A percentile compares a stretch with the other conserved stretches of the same genome.
Conservation (phyloP, 2,888 invertebrate genomes). For the Oegoconia quadripuncta region DNA sequence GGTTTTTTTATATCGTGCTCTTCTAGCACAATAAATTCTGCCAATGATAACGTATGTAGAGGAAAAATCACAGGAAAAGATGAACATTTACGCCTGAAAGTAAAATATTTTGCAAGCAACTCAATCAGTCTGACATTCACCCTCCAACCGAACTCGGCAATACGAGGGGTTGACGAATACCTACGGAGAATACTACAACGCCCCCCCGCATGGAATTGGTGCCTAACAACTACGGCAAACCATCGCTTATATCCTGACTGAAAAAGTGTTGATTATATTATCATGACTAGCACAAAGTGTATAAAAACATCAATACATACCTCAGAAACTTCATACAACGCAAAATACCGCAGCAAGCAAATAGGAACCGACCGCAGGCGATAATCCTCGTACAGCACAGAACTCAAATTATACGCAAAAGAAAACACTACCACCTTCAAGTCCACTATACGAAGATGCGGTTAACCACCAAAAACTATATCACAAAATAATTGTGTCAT, state of each 20-base stretch:
- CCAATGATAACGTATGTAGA: too few relatives aligned
- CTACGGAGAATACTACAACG: constrained; percentile 23
- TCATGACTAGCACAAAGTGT: not conserved
- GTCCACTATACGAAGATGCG: constrained; percentile 44
- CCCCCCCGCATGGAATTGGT: constrained; percentile 46
- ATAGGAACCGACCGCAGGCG: constrained; percentile 38
- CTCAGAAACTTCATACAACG: constrained; percentile 36
- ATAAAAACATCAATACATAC: constrained; percentile 31
- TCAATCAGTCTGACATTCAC: constrained; percentile 28
- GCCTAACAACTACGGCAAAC: too few relatives aligned
- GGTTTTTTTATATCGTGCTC: not conserved
- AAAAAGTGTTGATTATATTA: not conserved
- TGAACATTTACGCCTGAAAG: constrained; percentile 26
- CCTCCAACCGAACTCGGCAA: constrained; percentile 27
- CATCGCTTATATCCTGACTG: too few relatives aligned
- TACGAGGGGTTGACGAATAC: constrained; percentile 29
- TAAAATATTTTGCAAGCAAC: constrained; percentile 36
- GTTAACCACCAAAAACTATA: constrained; percentile 43
- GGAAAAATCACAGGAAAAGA: too few relatives aligned
- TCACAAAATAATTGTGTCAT: constrained; percentile 54
- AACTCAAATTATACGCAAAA: constrained; percentile 51
- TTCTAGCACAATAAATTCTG: not conserved
- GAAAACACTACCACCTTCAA: constrained; percentile 53
- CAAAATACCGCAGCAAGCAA: constrained; percentile 35
- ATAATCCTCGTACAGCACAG: constrained; percentile 69